Conservation (phyloP, 2,888 invertebrate genomes). For the Lydus trimaculatus region DNA sequence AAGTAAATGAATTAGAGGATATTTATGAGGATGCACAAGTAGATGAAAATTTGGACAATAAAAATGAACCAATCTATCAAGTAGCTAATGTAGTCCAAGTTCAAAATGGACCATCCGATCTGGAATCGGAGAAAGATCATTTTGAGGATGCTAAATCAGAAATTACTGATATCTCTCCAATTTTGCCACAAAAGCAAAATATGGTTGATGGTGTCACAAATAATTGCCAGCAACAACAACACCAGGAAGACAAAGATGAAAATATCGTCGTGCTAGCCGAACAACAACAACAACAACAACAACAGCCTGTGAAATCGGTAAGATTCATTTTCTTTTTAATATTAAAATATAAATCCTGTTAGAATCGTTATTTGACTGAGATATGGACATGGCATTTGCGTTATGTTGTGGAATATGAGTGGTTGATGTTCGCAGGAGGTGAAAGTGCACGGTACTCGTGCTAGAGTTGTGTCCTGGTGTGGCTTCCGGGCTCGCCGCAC, state of each 20-base stretch:
- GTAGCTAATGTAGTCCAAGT: slow-evolving; percentile 53
- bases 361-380: slow-evolving; percentile 5
- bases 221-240: background rate
- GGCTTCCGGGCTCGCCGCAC: slow-evolving; percentile 50
- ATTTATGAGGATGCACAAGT: slow-evolving; percentile 48
- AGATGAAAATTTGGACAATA: slow-evolving; percentile 30
- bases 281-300: background rate
- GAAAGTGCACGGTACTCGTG: slow-evolving; percentile 49
- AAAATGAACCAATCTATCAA: slow-evolving; percentile 37
- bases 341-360: background rate
- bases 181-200: slow-evolving; percentile 54
- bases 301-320: slow-evolving; percentile 2
- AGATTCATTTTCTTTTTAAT: background rate
- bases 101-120: slow-evolving; percentile 35
- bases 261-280: background rate
- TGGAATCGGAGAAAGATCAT: background rate
- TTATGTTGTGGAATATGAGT: slow-evolving; percentile 30
- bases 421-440: slow-evolving; percentile 41
- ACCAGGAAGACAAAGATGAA: background rate
- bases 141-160: slow-evolving; percentile 8
- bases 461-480: slow-evolving; percentile 41
- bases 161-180: slow-evolving; percentile 48
- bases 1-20: slow-evolving; percentile 52
- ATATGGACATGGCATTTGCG: slow-evolving; percentile 23
- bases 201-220: slow-evolving; percentile 45